A percentile compares a stretch with the other conserved stretches of the same genome.
Evolutionary conservation across 2,888 invertebrate genomes (phyloP).

Genomic region (Metacarcinus magister): DNA sequence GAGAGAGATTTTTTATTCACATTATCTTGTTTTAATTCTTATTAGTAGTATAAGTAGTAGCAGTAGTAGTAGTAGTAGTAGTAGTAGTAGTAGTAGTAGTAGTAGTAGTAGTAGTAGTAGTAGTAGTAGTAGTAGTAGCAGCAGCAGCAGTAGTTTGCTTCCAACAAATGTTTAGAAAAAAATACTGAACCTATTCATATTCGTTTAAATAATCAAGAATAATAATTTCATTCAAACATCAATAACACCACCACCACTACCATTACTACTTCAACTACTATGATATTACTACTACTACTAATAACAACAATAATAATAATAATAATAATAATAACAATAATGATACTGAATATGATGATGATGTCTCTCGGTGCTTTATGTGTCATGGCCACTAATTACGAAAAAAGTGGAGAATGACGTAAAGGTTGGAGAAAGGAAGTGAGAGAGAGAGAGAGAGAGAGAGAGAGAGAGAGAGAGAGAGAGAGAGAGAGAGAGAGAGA

Average conservation of each 20-base stretch:
- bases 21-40: too few species aligned
- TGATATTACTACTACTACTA: too few species aligned
- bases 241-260: too few species aligned
- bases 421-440: background rate
- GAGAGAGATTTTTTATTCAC: too few species aligned
- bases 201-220: too few species aligned
- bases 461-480: background rate
- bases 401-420: background rate
- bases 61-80: background rate
- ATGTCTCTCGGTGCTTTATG: too few species aligned
- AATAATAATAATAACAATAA: background rate
- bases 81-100: background rate
- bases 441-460: background rate
- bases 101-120: background rate
- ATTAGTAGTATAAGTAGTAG: too few species aligned
- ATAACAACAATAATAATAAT: background rate
- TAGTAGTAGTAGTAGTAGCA: background rate
- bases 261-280: too few species aligned
- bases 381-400: too few species aligned
- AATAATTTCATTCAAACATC: too few species aligned
- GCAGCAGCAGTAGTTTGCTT: background rate
- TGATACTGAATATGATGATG: background rate
- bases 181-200: too few species aligned
- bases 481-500: constrained; percentile 9
- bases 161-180: too few species aligned